Evolutionary conservation across 1,140 invertebrate genomes (phyloP).

Genomic region (Neodiprion lecontei): DNA sequence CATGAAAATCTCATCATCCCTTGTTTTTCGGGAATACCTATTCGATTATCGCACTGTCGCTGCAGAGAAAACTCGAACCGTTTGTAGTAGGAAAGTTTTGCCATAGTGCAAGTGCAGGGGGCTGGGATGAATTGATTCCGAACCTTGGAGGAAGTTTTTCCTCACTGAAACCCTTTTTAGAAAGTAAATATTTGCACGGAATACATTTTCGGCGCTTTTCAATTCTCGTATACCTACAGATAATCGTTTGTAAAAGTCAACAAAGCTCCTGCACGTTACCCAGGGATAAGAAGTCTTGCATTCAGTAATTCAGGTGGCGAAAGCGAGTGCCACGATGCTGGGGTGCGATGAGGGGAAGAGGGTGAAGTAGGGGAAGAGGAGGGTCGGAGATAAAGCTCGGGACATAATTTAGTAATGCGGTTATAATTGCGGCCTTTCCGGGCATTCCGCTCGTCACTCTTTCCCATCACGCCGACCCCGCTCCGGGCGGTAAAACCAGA

Average conservation of each 20-base stretch:
- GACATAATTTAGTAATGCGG: slow-evolving; percentile 4
- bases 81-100: no score
- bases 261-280: background rate
- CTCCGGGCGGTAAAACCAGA: background rate
- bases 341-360: background rate
- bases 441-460: background rate
- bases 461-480: background rate
- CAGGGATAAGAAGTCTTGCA: background rate
- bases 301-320: background rate
- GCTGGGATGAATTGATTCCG: background rate
- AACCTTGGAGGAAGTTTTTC: no score
- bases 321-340: background rate
- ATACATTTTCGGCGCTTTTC: background rate
- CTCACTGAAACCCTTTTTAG: background rate
- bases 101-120: background rate
- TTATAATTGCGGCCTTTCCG: slow-evolving; percentile 3
- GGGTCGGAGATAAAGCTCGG: background rate
- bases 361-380: background rate
- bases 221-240: background rate
- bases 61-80: no score
- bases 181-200: background rate
- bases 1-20: no score
- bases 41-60: no score
- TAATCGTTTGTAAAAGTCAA: slow-evolving; percentile 3
- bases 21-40: no score